phyloP scores from a whole-genome alignment of 2,888 invertebrate species.

The Xestia rhomboidea region DNA sequence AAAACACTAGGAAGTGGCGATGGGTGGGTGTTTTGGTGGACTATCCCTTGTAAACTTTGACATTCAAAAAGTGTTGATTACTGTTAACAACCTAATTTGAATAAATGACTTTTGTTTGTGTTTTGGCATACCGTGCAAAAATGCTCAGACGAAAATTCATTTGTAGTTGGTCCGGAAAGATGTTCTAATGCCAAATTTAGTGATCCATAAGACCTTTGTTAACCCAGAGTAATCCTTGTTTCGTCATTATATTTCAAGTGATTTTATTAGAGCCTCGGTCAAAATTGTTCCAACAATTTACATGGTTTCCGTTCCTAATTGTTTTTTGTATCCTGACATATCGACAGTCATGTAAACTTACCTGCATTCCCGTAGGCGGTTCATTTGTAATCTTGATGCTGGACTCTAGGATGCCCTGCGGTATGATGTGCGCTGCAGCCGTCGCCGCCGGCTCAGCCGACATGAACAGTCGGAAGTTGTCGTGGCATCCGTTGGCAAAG shows the following conservation, averaged over 20 bases:
- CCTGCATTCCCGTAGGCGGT: slow-evolving; percentile 98
- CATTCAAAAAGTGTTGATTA: no score
- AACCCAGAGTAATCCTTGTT: not conserved
- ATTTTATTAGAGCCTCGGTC: not conserved
- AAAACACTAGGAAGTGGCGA: no score
- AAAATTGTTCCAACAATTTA: not conserved
- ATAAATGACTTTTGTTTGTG: no score
- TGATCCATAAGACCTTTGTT: not conserved
- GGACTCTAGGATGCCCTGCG: slow-evolving; percentile 98
- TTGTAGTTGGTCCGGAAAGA: not conserved
- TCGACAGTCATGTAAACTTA: slow-evolving; percentile 46
- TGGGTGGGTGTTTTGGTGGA: no score
- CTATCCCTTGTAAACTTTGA: no score
- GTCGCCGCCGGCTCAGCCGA: slow-evolving; percentile 98
- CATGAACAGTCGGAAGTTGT: slow-evolving; percentile 96
- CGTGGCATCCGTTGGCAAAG: slow-evolving; percentile 94
- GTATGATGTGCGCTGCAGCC: slow-evolving; percentile 97
- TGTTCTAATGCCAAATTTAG: not conserved
- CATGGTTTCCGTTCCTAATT: not conserved
- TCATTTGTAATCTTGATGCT: slow-evolving; percentile 99
- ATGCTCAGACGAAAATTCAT: not conserved
- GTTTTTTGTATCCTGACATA: not conserved
- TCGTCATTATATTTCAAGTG: not conserved
- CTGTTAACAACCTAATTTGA: no score
- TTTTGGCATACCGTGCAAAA: no score